These are phyloP conservation scores for Miniopterus natalensis DNA, from an alignment of 2,113 vertebrate species.

Conservation along the genomic window DNA sequence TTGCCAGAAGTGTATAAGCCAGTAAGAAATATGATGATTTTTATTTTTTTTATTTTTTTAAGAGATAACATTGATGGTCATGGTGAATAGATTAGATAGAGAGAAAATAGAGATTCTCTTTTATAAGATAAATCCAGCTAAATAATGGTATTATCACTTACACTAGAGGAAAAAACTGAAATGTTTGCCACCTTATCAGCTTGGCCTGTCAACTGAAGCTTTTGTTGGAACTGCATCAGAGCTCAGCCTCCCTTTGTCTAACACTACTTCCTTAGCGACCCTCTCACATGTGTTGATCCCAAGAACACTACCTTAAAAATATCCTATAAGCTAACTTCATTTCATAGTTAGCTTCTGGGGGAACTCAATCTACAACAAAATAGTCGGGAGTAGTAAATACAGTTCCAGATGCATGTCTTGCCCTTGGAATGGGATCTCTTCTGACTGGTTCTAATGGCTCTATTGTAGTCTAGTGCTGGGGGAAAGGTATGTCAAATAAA, in stretches of 20 bases:
- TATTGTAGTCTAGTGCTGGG: background rate
- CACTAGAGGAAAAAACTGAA: background rate
- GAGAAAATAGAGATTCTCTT: conserved; percentile 46
- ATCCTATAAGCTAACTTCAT: background rate
- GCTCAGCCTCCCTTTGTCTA: background rate
- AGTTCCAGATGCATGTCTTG: background rate
- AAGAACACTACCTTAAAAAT: background rate
- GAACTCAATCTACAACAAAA: background rate
- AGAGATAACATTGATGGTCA: background rate
- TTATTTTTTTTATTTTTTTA: background rate
- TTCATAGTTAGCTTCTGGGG: background rate
- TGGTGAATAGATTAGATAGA: background rate
- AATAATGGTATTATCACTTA: background rate
- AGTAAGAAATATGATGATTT: background rate
- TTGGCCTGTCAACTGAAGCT: background rate
- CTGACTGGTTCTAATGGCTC: background rate
- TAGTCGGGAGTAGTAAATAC: background rate
- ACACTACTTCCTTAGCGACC: background rate
- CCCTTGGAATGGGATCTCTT: background rate
- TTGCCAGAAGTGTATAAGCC: background rate
- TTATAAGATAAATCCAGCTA: background rate
- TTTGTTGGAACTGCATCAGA: background rate
- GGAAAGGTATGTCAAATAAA: background rate
- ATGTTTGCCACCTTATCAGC: background rate
- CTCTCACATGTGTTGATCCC: background rate